Conservation (phyloP, 2,797 vertebrate genomes). For the Enteromius thamalakanensis region DNA sequence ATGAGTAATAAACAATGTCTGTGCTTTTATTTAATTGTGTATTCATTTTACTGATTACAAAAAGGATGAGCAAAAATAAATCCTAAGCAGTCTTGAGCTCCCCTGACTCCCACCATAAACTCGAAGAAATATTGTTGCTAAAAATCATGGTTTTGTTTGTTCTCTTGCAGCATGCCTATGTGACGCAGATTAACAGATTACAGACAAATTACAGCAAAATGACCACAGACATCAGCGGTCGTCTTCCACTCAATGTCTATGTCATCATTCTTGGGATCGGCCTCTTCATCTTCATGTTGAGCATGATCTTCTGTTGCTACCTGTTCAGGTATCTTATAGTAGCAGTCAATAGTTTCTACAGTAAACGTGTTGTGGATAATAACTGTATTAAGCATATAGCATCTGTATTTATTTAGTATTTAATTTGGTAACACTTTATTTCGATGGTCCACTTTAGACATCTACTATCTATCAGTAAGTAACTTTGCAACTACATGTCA, state of each 20-base stretch:
- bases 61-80: not conserved
- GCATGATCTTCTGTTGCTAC: constrained; percentile 83
- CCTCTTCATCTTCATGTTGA: constrained; percentile 81
- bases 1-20: not conserved
- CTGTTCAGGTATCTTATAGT: constrained; percentile 77
- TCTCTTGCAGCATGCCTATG: constrained; percentile 68
- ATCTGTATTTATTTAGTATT: not conserved
- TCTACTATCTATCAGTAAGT: no score
- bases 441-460: no score
- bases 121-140: no score
- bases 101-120: not conserved
- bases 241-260: constrained; percentile 79
- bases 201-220: constrained; percentile 68
- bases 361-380: not conserved
- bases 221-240: constrained; percentile 69
- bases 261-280: constrained; percentile 79
- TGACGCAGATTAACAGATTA: constrained; percentile 60
- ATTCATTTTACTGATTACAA: not conserved
- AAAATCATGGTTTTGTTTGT: constrained; percentile 30
- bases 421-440: not conserved
- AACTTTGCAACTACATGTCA: no score
- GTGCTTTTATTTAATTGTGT: not conserved
- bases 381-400: not conserved
- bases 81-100: not conserved
- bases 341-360: not conserved